Conservation (phyloP, 2,113 vertebrate genomes). For the Craseonycteris thonglongyai region DNA sequence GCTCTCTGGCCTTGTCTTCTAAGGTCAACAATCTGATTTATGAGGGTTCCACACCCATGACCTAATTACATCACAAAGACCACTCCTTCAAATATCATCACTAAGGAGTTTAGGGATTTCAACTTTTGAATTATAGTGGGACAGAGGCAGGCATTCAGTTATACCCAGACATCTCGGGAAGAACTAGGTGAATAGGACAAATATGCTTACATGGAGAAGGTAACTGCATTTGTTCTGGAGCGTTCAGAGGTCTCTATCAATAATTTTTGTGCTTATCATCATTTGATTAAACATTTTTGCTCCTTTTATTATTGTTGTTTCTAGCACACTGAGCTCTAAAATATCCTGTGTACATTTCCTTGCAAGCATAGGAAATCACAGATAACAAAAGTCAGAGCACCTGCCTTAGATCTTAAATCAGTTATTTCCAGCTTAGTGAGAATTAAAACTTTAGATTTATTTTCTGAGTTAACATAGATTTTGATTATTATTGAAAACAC, state of each 20-base stretch:
- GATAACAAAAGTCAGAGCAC: background rate
- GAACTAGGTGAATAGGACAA: background rate
- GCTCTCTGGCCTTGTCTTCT: background rate
- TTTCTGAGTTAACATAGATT: background rate
- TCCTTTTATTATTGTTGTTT: background rate
- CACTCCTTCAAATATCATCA: background rate
- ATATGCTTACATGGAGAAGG: background rate
- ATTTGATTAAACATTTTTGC: background rate
- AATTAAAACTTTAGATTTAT: background rate
- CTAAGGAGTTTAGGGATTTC: background rate
- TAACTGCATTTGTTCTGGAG: background rate
- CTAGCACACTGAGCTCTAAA: background rate
- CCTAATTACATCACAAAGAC: background rate
- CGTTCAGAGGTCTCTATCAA: background rate
- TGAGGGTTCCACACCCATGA: background rate
- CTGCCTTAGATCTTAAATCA: background rate
- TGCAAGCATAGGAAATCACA: background rate
- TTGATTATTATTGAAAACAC: background rate
- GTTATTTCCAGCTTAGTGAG: background rate
- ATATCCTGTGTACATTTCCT: background rate
- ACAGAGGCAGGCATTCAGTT: fast-evolving
- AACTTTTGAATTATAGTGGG: background rate
- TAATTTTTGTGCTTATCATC: background rate
- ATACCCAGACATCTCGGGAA: fast-evolving
- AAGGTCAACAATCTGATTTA: background rate